These are phyloP conservation scores for Phocoena sinus DNA, from an alignment of 2,113 vertebrate species.

Conservation along the genomic window DNA sequence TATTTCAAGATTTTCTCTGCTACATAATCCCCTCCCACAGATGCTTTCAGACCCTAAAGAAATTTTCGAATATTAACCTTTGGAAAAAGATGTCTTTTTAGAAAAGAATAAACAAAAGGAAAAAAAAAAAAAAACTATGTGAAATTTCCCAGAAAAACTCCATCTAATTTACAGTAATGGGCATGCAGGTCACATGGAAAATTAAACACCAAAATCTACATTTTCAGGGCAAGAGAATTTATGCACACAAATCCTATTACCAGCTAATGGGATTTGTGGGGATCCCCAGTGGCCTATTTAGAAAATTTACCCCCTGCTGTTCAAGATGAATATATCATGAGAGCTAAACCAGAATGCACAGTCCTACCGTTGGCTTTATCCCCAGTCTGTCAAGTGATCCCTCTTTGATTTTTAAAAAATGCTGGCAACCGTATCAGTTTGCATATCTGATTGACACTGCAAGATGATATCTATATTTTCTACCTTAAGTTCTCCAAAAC, in stretches of 20 bases:
- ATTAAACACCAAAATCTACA: conserved; percentile 61
- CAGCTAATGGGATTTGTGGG: conserved; percentile 70
- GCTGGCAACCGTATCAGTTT: conserved; percentile 1
- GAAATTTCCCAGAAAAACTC: conserved; percentile 48
- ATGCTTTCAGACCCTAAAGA: conserved; percentile 31
- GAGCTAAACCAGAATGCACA: background rate
- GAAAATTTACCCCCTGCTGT: conserved; percentile 52
- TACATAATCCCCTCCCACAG: background rate
- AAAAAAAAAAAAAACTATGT: background rate
- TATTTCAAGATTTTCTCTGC: conserved; percentile 45
- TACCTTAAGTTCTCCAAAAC: background rate
- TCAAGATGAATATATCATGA: conserved; percentile 58
- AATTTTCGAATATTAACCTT: conserved; percentile 46
- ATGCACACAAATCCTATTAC: conserved; percentile 72
- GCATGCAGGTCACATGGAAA: conserved; percentile 67
- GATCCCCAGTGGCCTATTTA: conserved; percentile 48
- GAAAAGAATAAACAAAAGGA: conserved; percentile 41
- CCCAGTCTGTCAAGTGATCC: background rate
- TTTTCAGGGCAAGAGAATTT: conserved; percentile 60
- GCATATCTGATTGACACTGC: background rate
- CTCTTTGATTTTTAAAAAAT: background rate
- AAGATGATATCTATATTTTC: conserved; percentile 29
- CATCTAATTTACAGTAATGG: conserved; percentile 50
- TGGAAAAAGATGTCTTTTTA: conserved; percentile 12
- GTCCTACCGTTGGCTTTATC: background rate